Base-by-base conservation (phyloP, 2,113 vertebrate species). In the Campylorhamphus procurvoides region DNA sequence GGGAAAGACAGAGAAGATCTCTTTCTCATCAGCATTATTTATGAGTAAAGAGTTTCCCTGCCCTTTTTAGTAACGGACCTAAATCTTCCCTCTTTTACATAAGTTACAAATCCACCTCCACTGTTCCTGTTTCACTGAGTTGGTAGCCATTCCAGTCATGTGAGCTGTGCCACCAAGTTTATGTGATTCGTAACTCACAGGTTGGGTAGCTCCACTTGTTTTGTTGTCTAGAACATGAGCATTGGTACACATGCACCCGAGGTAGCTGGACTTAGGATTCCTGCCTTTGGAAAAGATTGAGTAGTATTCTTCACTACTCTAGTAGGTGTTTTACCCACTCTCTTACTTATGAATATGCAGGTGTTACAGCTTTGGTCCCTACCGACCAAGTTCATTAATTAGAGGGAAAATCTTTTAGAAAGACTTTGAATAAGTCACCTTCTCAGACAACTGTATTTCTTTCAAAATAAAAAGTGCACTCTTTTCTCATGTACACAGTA, bases 191-290 rank as follows among this genome's bases (percentile, higher is more conserved):
- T 46, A 79, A 44, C 10, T 50, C 4, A 2, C 6, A 40, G 18
- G 13, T 15, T 44, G 24, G 7, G 12, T 24, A 39, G 10, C 44
- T 71, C 10, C 12, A 28, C 3, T 49, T 89, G 55, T 7, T 40
- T 58, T 55, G 3, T 35, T 66, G 5, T 12, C 10, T 19, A n/a
- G 6, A 29, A 6, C 23, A 2, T 14, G 7, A 14, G 1, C 0
- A 0, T 28, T 53, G 10, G 18, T 25, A 18, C 14, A 33, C 9
- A 17, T 6, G 3, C 6, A 23, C 5, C 19, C 56, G 31, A 37
- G 33, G 9, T 20, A 12, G 1, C 16, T 33, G 18, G 7, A 25
- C 3, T 25, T 68, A 14, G 3, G 3, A 9, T 44, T 39, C 25
- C 52, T 37, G 19, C 20, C 15, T 73, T 53, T 69, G 35, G 50